Evolutionary conservation across 2,113 vertebrate species (phyloP), one percentile per base, ranked within the genome.

Genomic region (Ahaetulla prasina): DNA sequence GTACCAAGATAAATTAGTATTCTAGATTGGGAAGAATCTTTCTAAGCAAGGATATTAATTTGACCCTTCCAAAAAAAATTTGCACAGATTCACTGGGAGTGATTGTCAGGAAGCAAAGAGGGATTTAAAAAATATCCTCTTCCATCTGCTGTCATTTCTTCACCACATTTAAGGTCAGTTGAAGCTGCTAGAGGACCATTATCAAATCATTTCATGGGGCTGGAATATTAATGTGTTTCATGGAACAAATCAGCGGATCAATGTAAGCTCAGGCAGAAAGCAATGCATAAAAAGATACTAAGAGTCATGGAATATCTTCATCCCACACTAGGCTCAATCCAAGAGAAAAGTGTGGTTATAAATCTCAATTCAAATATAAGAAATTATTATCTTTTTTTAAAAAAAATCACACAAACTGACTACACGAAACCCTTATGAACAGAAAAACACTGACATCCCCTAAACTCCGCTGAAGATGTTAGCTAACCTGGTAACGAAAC

Each of bases 201-300:
- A 96, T 60, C 94, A 88, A 92, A 90, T 96, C 91, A 91, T 94
- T 94, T 95, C 86, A 95, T 74, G 54, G 88, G 0, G 0, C 0
- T 94, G 92, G 95, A 97, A 96, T 97, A 96, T 45, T 95, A 95
- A 96, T 94, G 5, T 92, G 93, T 91, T 63, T 89, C 89, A 85
- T 88, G 91, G 87, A 0, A 2, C 80, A 84, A 92, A 95, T 93
- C 92, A 95, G 89, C 92, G 45, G 93, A 94, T 92, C 87, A 95
- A 87, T 55, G 3, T 89, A 94, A 92, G 80, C n/a, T 80, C 43
- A 91, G 53, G 92, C 90, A 80, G 94, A 93, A 95, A 74, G 30
- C 49, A 63, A 86, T 0, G 0, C 3, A 90, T 7, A 47, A 91
- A 88, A 68, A 93, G 92, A 93, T 25, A 89, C 52, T 49, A 85